Conservation (phyloP, 2,797 vertebrate genomes). For the Clarias platycephalus region DNA sequence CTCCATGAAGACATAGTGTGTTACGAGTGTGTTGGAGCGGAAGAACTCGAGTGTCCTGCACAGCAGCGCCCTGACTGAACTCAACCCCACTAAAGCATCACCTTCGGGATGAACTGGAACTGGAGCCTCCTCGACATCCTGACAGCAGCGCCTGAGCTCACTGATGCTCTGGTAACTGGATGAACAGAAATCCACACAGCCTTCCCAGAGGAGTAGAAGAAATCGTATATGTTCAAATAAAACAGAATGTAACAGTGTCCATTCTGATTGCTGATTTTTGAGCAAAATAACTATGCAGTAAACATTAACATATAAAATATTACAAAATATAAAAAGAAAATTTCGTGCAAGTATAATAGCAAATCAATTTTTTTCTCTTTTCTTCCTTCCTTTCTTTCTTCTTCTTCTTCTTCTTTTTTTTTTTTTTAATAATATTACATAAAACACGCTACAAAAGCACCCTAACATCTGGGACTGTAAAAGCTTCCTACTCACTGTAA, state of each 20-base stretch:
- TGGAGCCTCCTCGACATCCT: background rate
- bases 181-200: background rate
- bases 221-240: background rate
- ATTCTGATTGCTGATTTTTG: background rate
- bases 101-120: background rate
- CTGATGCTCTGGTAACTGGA: background rate
- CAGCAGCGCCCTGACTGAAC: background rate
- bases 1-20: background rate
- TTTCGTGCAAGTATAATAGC: background rate
- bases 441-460: background rate
- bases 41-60: background rate
- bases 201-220: background rate
- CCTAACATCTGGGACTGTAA: slow-evolving; percentile 23
- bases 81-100: background rate
- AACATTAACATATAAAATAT: background rate
- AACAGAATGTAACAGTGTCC: background rate
- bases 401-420: background rate
- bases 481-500: slow-evolving; percentile 22
- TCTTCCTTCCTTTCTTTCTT: background rate
- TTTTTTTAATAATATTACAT: background rate
- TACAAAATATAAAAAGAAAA: background rate
- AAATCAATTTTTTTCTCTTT: background rate
- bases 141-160: background rate
- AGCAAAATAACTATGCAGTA: background rate
- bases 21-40: background rate